A percentile compares a stretch with the other conserved stretches of the same genome.
phyloP scores from a whole-genome alignment of 2,797 vertebrate species.

The Erpetoichthys calabaricus region DNA sequence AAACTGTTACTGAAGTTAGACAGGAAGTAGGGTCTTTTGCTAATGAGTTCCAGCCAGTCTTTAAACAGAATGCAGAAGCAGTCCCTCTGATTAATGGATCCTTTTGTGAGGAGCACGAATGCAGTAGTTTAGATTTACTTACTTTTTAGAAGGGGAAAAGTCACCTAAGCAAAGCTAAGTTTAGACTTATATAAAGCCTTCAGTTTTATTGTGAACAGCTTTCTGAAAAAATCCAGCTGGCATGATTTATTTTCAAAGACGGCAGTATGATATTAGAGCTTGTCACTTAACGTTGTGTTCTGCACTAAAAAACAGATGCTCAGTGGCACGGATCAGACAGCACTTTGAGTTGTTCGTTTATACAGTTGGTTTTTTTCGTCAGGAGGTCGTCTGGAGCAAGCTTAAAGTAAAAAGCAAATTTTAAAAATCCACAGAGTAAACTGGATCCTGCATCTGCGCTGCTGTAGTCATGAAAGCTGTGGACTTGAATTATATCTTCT shows the following conservation, averaged over 20 bases:
- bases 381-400: conserved; percentile 33
- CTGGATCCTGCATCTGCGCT: conserved; percentile 20
- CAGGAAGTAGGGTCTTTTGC: conserved; percentile 57
- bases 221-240: conserved; percentile 43
- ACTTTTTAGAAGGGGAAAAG: conserved; percentile 36
- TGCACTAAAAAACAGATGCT: conserved; percentile 52
- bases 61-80: conserved; percentile 42
- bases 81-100: conserved; percentile 14
- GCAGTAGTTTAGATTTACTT: conserved; percentile 58
- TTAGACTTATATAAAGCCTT: conserved; percentile 20
- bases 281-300: conserved; percentile 29
- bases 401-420: conserved; percentile 24
- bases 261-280: conserved; percentile 37
- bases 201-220: conserved; percentile 26
- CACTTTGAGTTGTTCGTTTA: conserved; percentile 29
- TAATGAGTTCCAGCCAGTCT: conserved; percentile 62
- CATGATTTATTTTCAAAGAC: conserved; percentile 42
- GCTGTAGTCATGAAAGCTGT: conserved; percentile 20
- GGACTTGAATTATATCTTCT: conserved; percentile 20
- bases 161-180: conserved; percentile 22
- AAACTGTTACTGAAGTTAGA: conserved; percentile 41
- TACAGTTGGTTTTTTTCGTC: conserved; percentile 32
- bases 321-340: conserved; percentile 35
- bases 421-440: conserved; percentile 28
- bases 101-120: conserved; percentile 46